phyloP scores from a whole-genome alignment of 2,797 vertebrate genomes.

The Phalloptychus januarius region DNA sequence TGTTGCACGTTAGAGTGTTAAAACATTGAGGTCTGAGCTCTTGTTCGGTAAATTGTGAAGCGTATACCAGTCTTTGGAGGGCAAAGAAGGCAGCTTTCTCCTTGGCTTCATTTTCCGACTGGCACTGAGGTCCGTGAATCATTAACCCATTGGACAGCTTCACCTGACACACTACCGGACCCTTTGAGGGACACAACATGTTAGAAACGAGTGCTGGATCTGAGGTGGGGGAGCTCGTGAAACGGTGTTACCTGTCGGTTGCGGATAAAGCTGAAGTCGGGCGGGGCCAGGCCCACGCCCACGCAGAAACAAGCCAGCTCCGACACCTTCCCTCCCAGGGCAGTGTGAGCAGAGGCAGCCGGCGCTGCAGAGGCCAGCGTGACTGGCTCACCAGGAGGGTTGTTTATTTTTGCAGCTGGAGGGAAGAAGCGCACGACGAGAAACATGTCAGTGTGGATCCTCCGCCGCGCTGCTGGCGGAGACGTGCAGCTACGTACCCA shows the following conservation, averaged over 20 bases:
- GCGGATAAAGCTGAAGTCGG: conserved; percentile 89
- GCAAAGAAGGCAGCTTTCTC: conserved; percentile 93
- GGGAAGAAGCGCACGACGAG: neutral
- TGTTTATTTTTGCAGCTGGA: conserved; percentile 86
- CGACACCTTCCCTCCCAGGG: conserved; percentile 82
- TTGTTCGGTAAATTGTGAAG: neutral
- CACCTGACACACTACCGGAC: conserved; percentile 90
- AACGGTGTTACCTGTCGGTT: conserved; percentile 86
- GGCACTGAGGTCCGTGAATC: conserved; percentile 92
- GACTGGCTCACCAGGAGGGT: conserved; percentile 62
- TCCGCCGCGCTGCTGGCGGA: neutral
- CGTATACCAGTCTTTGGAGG: conserved; percentile 90
- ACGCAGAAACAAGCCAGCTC: conserved; percentile 89
- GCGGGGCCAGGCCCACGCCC: conserved; percentile 89
- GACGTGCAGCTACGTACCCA: conserved; percentile 75
- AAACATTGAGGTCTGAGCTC: neutral
- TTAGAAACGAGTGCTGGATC: neutral
- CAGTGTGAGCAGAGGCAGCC: conserved; percentile 35
- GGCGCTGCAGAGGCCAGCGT: conserved; percentile 19
- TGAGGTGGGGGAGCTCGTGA: neutral
- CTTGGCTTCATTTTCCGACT: conserved; percentile 93
- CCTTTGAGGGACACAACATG: conserved; percentile 70
- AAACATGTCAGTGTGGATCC: fast-evolving
- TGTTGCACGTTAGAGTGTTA: neutral
- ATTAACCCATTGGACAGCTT: conserved; percentile 92